phyloP scores from a whole-genome alignment of 2,797 vertebrate species.

The Cyprinodon diabolis region DNA sequence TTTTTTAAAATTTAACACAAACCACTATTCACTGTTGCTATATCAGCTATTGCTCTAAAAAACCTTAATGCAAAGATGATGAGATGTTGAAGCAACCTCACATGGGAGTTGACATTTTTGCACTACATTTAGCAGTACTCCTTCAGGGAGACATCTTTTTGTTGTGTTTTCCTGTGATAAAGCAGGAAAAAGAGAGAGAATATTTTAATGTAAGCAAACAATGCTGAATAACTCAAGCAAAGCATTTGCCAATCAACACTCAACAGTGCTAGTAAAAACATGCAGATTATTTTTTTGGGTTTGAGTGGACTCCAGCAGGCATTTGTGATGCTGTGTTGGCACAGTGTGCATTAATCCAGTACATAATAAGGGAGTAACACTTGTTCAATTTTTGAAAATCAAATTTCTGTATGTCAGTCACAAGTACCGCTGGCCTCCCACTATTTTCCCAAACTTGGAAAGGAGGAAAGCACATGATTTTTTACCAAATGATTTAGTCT shows the following conservation, averaged over 20 bases:
- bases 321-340: conserved; percentile 64
- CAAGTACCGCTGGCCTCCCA: background rate
- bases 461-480: background rate
- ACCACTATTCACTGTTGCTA: no score
- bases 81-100: conserved; percentile 16
- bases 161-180: conserved; percentile 59
- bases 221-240: conserved; percentile 71
- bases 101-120: conserved; percentile 17
- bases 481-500: background rate
- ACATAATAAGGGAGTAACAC: conserved; percentile 65
- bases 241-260: conserved; percentile 72
- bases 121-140: conserved; percentile 21
- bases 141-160: conserved; percentile 54
- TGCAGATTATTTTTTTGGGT: conserved; percentile 73
- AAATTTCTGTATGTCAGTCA: conserved; percentile 64
- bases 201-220: conserved; percentile 65
- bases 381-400: conserved; percentile 65
- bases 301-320: conserved; percentile 75
- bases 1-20: conserved; percentile 10
- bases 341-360: conserved; percentile 57
- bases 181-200: conserved; percentile 52
- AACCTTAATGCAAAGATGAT: conserved; percentile 7
- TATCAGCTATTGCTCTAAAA: conserved; percentile 19
- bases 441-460: background rate
- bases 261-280: conserved; percentile 71